Conservation (phyloP, 2,888 invertebrate species). For the Andrena flavipes region DNA sequence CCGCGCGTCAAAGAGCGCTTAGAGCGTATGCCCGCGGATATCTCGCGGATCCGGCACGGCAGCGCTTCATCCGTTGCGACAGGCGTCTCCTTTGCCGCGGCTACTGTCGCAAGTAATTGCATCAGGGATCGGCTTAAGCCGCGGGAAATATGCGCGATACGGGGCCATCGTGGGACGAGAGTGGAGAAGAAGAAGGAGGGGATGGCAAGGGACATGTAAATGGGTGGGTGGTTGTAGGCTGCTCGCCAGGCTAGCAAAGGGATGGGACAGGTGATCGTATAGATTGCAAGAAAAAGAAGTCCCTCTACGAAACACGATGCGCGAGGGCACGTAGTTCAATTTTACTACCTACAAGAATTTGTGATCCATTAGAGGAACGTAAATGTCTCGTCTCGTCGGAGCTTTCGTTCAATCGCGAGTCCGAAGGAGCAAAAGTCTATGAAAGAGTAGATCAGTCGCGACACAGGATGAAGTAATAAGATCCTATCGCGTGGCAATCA, state of each 20-base stretch:
- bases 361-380: no score
- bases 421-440: background rate
- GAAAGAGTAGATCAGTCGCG: background rate
- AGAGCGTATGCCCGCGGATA: slow-evolving; percentile 35
- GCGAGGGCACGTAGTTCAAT: no score
- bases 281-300: background rate
- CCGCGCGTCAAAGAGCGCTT: slow-evolving; percentile 50
- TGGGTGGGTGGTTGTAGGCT: slow-evolving; percentile 7
- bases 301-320: background rate
- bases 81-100: slow-evolving; percentile 24
- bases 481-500: slow-evolving; percentile 7
- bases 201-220: background rate
- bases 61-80: background rate
- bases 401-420: background rate
- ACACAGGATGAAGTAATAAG: slow-evolving; percentile 33
- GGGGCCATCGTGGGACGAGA: background rate
- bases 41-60: slow-evolving; percentile 14
- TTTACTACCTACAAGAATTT: no score
- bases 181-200: background rate
- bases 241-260: background rate
- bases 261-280: background rate
- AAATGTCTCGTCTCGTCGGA: no score
- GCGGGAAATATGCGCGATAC: background rate
- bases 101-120: slow-evolving; percentile 16
- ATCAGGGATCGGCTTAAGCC: slow-evolving; percentile 5